These are phyloP conservation scores for Atethmia centrago DNA, from an alignment of 2,888 invertebrate genomes.

Conservation along the genomic window DNA sequence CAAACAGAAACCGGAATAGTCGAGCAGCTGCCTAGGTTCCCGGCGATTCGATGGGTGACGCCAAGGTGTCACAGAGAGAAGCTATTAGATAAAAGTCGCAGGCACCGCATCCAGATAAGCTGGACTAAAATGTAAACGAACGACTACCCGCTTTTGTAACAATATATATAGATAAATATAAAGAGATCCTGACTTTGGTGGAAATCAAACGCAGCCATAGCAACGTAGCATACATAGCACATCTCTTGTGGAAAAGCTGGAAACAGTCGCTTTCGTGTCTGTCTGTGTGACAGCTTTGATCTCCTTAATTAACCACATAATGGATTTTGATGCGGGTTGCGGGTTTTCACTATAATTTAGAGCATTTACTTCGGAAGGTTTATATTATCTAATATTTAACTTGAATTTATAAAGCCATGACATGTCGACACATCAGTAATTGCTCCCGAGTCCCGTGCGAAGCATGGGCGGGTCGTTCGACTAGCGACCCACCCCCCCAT, in stretches of 20 bases:
- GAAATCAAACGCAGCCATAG: too few relatives aligned
- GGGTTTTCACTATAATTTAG: not conserved
- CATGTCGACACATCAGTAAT: too few relatives aligned
- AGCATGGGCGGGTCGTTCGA: not conserved
- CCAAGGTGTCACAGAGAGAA: slow-evolving; percentile 14
- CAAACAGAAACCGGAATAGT: slow-evolving; percentile 71
- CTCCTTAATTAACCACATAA: not conserved
- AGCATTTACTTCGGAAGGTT: not conserved
- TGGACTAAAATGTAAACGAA: not conserved
- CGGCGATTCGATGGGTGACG: slow-evolving; percentile 37
- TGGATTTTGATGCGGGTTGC: too few relatives aligned
- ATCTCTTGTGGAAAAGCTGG: too few relatives aligned
- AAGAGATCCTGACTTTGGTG: too few relatives aligned
- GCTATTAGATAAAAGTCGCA: slow-evolving; percentile 4
- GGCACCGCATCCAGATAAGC: not conserved
- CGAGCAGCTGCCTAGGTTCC: slow-evolving; percentile 68
- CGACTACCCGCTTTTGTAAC: not conserved
- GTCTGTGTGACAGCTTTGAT: not conserved
- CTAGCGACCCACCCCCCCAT: too few relatives aligned
- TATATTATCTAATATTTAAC: not conserved
- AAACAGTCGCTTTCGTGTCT: not conserved
- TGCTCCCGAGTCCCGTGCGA: not conserved
- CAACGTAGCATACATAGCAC: too few relatives aligned
- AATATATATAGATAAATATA: too few relatives aligned
- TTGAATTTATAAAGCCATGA: not conserved